Percentiles rank a stretch among this genome's conserved stretches.
Evolutionary conservation across 92 coral and sea anemone genomes (phyloP).

Genomic region (Isaurus tuberculatus): DNA sequence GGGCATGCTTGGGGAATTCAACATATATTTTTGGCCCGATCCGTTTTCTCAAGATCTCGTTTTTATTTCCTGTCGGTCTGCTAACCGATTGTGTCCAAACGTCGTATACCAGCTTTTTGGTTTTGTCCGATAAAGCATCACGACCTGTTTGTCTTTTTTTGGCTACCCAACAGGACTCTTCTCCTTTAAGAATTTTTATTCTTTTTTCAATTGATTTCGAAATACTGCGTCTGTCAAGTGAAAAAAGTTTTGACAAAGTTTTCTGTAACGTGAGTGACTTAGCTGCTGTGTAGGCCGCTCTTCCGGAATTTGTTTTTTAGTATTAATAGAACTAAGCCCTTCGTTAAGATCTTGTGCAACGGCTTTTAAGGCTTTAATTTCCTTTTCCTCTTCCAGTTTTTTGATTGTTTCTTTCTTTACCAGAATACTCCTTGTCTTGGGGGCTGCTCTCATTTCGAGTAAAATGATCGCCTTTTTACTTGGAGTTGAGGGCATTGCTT

Average conservation of each 20-base stretch:
- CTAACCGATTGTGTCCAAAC: slow-evolving; percentile 21
- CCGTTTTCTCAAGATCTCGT: background rate
- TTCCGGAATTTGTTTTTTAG: slow-evolving; percentile 5
- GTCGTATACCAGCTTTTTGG: slow-evolving; percentile 13
- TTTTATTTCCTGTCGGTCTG: slow-evolving; percentile 28
- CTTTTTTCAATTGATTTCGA: background rate
- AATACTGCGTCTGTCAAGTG: background rate
- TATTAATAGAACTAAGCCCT: background rate
- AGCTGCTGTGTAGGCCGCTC: slow-evolving; percentile 15
- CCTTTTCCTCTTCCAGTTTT: background rate
- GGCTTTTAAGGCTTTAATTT: background rate
- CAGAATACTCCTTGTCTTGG: background rate
- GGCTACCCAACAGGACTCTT: background rate
- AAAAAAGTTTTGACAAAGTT: background rate
- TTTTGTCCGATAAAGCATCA: background rate
- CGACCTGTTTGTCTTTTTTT: background rate
- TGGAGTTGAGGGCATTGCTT: slow-evolving; percentile 11
- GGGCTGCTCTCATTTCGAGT: slow-evolving; percentile 1
- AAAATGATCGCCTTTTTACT: background rate
- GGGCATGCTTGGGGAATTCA: slow-evolving; percentile 24
- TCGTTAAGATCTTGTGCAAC: background rate
- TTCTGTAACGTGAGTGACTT: no score
- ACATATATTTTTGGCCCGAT: background rate
- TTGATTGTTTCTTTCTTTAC: background rate
- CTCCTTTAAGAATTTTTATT: background rate